Base-by-base conservation (phyloP, 2,797 vertebrate species). In the Prionace glauca region DNA sequence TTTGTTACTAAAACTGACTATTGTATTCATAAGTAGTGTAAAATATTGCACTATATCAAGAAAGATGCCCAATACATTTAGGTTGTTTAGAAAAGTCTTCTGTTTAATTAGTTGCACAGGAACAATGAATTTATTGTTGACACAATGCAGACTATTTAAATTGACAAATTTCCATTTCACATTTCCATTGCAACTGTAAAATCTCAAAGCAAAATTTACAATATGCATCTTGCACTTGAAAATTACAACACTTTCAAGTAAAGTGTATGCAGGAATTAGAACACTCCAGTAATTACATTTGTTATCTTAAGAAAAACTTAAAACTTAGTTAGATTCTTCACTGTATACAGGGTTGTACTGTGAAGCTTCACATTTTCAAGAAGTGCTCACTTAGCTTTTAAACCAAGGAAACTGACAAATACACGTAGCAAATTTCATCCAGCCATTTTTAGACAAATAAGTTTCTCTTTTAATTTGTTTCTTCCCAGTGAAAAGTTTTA, bases 201-300 rank as follows among this genome's bases (percentile, higher is more conserved):
- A 91, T 50, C 41, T 91, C 67, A 72, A 93, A 93, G 41, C 69
- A 72, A 95, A 77, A 29, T n/a, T 95, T 95, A 56, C 20, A 67
- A 9, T 69, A 69, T 92, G 20, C 90, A 26, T 92, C 90, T 41
- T 69, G 62, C 67, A 92, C n/a, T 69, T 62, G 26, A 84, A 29
- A 50, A 94, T 71, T 24, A 45, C 45, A 94, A 94, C 67, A 74
- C 14, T 95, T 77, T 95, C 26, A 50, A 56, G 14, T 67, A 94
- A 94, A 94, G 69, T 24, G 20, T 77, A 60, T 20, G 29, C 8
- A 74, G 71, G 29, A 56, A 14, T n/a, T 77, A 56, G 71, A 45
- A 94, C 16, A 95, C 26, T 95, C 65, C 16, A 77, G 45, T 20
- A 92, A 77, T 77, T 50, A 60, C 29, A 60, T 32, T 16, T 18